A percentile compares a stretch with the other conserved stretches of the same genome.
Conservation (phyloP, 2,113 vertebrate genomes). For the Alectura lathami region DNA sequence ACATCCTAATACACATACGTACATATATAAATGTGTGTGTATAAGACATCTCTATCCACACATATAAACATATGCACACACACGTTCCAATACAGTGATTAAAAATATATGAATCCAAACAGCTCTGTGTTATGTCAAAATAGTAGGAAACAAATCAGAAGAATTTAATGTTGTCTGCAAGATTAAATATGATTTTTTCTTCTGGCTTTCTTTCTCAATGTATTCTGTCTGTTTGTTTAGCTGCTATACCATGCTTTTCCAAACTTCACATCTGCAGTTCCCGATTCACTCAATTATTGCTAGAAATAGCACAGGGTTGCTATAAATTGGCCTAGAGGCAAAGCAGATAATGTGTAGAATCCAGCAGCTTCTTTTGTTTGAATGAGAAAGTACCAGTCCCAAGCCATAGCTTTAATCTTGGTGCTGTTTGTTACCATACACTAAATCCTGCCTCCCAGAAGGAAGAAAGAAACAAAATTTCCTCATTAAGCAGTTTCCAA, state of each 20-base stretch:
- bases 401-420: not conserved
- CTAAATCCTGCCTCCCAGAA: not conserved
- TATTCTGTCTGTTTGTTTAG: not conserved
- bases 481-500: not conserved
- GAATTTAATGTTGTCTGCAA: not conserved
- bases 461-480: not conserved
- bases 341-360: not conserved
- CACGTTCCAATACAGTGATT: not conserved
- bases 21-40: not conserved
- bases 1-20: not conserved
- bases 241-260: not conserved
- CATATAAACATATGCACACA: not conserved
- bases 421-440: not conserved
- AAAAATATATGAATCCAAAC: not conserved
- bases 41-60: not conserved
- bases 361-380: not conserved
- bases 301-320: not conserved
- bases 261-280: not conserved
- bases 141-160: not conserved
- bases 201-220: not conserved
- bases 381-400: not conserved
- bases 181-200: not conserved
- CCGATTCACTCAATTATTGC: not conserved
- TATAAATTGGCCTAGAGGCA: not conserved
- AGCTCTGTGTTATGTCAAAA: not conserved